Evolutionary conservation across 2,888 invertebrate species (phyloP).

Genomic region (Drosophila kanekoi): DNA sequence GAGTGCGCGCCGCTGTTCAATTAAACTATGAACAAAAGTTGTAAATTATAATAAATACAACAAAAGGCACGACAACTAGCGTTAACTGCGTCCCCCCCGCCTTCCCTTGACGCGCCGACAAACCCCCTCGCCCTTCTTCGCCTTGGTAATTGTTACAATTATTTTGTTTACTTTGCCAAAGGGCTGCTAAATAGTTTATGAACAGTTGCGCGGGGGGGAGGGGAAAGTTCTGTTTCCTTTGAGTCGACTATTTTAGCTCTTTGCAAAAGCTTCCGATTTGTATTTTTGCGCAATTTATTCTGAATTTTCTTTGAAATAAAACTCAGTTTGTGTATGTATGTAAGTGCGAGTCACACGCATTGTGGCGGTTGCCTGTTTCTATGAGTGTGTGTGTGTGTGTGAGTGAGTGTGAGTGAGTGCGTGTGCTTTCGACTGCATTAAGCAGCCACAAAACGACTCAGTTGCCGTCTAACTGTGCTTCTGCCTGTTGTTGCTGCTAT

Average conservation of each 20-base stretch:
- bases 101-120: too few species aligned
- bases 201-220: neutral
- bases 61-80: slow-evolving; percentile 9
- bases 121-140: neutral
- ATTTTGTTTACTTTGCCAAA: slow-evolving; percentile 48
- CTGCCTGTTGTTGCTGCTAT: slow-evolving; percentile 16
- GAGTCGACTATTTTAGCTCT: neutral
- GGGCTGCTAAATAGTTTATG: neutral
- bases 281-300: slow-evolving; percentile 53
- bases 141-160: slow-evolving; percentile 38
- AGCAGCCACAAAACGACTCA: neutral
- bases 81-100: neutral
- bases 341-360: slow-evolving; percentile 37
- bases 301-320: slow-evolving; percentile 23
- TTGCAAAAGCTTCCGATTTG: slow-evolving; percentile 3
- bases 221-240: neutral
- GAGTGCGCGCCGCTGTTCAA: slow-evolving; percentile 24
- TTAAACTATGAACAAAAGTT: slow-evolving; percentile 39
- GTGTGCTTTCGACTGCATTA: slow-evolving; percentile 29
- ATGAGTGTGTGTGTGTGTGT: slow-evolving; percentile 21
- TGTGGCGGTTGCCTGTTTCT: slow-evolving; percentile 26
- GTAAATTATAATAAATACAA: slow-evolving; percentile 33
- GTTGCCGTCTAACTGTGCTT: slow-evolving; percentile 1
- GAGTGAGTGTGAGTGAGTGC: slow-evolving; percentile 17
- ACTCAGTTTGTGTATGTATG: slow-evolving; percentile 5